Base-by-base conservation (phyloP, 2,888 invertebrate species). In the Podotricha telesiphe region DNA sequence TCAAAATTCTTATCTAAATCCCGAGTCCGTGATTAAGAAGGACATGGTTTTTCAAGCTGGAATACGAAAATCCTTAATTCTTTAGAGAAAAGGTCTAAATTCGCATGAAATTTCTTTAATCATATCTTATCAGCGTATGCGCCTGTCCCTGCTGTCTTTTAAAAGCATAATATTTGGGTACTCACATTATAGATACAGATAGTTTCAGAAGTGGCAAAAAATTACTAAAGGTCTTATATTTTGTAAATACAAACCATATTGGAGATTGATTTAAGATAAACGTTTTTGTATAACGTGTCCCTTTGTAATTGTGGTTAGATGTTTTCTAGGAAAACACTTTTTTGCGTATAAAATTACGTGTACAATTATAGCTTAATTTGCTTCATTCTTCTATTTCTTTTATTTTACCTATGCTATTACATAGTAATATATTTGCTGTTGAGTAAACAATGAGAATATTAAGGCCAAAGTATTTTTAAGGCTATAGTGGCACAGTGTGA, bases 161-260 rank as follows among this genome's bases (percentile, higher is more conserved):
- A 76, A 79, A 81, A 82, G 76, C 83, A 84, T 79, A 87, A 88
- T 88, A 86, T 89, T 88, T 88, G 84, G 84, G 80, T 79, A 81
- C 80, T 84, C 78, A 77, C 77, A 70, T 62, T 73, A 75, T 37
- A 58, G 70, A 59, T 37, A 62, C 50, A 45, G 19, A 64, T 61
- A 70, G 47, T 22, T 72, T 68, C 63, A 63, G 72, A 72, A 51
- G 53, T 40, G 65, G 37, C 63, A 19, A 34, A 61, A 50, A 50
- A 42, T 19, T 10, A 28, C 19, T 19, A 48, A 34, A 48, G 48
- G 48, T 37, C 50, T 47, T 47, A 62, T 62, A 50, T 48, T 34
- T 62, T 19, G 62, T 62, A 62, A 62, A 62, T 62, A 62, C 48
- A 62, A 62, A 62, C 48, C 62, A 62, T 17, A 62, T 62, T 20